Conservation (phyloP, 2,797 vertebrate species). For the Macropus fuliginosus region DNA sequence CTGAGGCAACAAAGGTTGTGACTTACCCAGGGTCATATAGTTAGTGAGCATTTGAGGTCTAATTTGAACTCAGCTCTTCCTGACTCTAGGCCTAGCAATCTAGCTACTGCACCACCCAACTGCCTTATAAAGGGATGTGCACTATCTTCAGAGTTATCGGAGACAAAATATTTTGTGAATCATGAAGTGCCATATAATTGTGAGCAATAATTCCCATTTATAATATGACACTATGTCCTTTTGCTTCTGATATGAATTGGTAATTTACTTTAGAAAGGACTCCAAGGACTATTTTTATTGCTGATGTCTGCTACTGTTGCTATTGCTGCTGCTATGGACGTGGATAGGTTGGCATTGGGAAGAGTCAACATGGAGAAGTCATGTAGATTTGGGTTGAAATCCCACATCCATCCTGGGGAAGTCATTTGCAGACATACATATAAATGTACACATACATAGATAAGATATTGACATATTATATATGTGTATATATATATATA, state of each 20-base stretch:
- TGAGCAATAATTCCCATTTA: conserved; percentile 18
- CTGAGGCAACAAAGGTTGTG: neutral
- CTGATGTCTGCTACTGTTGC: neutral
- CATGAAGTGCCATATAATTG: neutral
- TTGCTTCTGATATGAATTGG: conserved; percentile 53
- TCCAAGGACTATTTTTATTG: neutral
- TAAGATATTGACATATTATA: neutral
- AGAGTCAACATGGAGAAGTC: neutral
- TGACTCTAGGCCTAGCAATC: neutral
- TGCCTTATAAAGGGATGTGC: neutral
- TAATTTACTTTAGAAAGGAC: conserved; percentile 57
- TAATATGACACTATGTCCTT: conserved; percentile 58
- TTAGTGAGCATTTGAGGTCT: neutral
- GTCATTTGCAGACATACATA: neutral
- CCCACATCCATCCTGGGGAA: neutral
- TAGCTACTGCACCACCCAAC: neutral
- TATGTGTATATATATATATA: neutral
- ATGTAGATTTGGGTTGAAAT: neutral
- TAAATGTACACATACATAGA: neutral
- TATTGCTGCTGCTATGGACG: neutral
- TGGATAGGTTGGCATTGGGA: neutral
- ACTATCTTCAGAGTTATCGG: neutral
- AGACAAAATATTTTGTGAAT: neutral
- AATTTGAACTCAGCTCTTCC: neutral
- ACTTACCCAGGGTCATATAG: neutral